phyloP scores from a whole-genome alignment of 2,797 vertebrate species.

The Rallus crepitans region DNA sequence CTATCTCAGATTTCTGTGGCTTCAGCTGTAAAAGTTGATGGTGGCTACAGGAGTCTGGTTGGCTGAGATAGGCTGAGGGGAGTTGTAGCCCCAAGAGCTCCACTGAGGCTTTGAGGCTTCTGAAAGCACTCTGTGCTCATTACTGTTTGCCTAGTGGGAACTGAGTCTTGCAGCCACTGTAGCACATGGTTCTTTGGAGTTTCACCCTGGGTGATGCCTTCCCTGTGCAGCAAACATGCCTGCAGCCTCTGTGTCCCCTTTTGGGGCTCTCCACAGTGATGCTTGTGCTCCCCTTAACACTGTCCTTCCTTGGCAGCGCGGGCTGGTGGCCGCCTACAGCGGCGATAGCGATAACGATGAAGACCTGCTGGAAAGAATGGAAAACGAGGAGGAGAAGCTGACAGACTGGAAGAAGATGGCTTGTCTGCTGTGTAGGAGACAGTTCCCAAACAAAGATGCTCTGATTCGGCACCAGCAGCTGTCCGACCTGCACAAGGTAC shows the following conservation, averaged over 20 bases:
- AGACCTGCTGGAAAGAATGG: conserved; percentile 84
- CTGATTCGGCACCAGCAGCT: conserved; percentile 94
- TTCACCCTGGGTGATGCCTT: no score
- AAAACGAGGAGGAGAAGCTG: conserved; percentile 88
- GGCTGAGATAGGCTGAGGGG: neutral
- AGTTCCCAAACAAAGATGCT: conserved; percentile 95
- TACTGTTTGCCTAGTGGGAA: neutral
- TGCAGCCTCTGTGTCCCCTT: neutral
- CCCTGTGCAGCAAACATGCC: neutral
- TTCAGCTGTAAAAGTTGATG: neutral
- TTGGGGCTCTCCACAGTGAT: neutral
- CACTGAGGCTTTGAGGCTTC: neutral
- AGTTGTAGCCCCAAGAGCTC: neutral
- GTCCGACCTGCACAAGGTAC: conserved; percentile 97
- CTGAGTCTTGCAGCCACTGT: no score
- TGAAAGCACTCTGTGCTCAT: neutral
- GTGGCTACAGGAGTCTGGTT: neutral
- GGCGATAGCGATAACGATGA: conserved; percentile 98
- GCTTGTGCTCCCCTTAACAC: neutral
- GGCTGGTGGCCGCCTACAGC: conserved; percentile 95
- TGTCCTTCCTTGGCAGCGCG: conserved; percentile 78
- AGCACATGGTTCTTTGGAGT: no score
- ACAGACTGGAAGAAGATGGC: conserved; percentile 98
- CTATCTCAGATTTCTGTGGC: neutral
- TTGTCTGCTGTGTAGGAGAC: conserved; percentile 95